phyloP scores from a whole-genome alignment of 2,888 invertebrate species.

The Chrysolina americana region DNA sequence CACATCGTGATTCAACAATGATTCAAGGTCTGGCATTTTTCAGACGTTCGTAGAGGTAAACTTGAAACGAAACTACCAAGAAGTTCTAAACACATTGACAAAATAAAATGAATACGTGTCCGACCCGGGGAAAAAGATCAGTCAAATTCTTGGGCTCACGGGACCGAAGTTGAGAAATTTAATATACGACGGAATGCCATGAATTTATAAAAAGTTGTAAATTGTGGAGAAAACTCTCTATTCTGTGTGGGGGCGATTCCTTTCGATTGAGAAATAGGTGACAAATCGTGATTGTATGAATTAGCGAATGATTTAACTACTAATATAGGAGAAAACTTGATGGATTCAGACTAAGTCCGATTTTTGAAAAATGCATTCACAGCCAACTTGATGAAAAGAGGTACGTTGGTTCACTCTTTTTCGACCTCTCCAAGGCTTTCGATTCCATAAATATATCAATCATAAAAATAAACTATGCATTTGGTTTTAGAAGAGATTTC shows the following conservation, averaged over 20 bases:
- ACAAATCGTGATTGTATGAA: not conserved
- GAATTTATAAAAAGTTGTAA: slow-evolving; percentile 56
- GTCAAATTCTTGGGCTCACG: slow-evolving; percentile 56
- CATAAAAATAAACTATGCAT: too few species aligned
- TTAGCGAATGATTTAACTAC: too few species aligned
- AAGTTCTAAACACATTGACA: slow-evolving; percentile 47
- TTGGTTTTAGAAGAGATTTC: too few species aligned
- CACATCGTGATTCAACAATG: too few species aligned
- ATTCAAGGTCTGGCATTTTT: not conserved
- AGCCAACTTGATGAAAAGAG: too few species aligned
- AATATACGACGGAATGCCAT: slow-evolving; percentile 55
- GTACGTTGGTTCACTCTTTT: too few species aligned
- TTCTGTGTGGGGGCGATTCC: not conserved
- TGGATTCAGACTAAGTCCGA: too few species aligned
- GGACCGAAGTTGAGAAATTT: slow-evolving; percentile 57
- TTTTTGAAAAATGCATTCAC: too few species aligned
- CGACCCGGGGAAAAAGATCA: slow-evolving; percentile 53
- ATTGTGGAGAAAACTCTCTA: slow-evolving; percentile 19
- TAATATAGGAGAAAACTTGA: too few species aligned
- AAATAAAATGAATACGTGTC: slow-evolving; percentile 53
- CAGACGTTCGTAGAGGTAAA: slow-evolving; percentile 18
- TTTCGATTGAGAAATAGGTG: slow-evolving; percentile 7
- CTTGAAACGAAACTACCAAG: slow-evolving; percentile 1
- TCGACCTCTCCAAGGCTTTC: too few species aligned
- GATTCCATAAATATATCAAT: too few species aligned